Evolutionary conservation across 2,888 invertebrate species (phyloP), one percentile per base, ranked within the genome.

Genomic region (Drosophila neutralis): DNA sequence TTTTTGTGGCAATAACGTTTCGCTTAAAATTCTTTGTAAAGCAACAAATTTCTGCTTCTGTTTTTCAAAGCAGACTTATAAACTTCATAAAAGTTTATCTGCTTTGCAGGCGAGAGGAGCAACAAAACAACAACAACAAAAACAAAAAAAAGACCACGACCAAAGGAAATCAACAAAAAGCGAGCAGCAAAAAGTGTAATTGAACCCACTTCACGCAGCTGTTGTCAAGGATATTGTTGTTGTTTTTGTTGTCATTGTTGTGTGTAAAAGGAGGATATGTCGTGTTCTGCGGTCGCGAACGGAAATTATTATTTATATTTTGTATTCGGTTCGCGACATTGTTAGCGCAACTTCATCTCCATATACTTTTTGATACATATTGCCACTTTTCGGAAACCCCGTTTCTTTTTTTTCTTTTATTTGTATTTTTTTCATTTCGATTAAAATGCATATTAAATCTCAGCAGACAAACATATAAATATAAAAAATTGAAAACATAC

Each of bases 271-370:
- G 73, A 83, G 74, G 79, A 83, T 81, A 59, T 81, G 69, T 74
- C 73, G 62, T 67, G 76, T 83, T 73, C 75, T 81, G 89, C 63
- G 87, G 84, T 83, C 73, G 73, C 66, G 69, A 69, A 70, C 88
- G 86, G 86, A 87, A 88, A 87, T 89, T 89, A 83, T 87, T 87
- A 88, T 87, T 89, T 83, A 89, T 81, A 82, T 87, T 77, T 75
- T 60, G 73, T 64, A 72, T 71, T 75, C 72, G 56, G 56, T 61
- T 60, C 63, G 48, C 31, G 60, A 78, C 76, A 60, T 79, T 76
- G 64, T 66, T 73, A 65, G 61, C 61, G 57, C 51, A 60, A 45
- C 42, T 53, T 53, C 76, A 72, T 62, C 73, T 60, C 62, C 59
- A 57, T 71, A 60, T 61, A 72, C 60, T 69, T 76, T 77, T 73